A percentile compares a stretch with the other conserved stretches of the same genome.
These are phyloP conservation scores for Euplexia lucipara DNA, from an alignment of 2,888 invertebrate species.

Conservation along the genomic window DNA sequence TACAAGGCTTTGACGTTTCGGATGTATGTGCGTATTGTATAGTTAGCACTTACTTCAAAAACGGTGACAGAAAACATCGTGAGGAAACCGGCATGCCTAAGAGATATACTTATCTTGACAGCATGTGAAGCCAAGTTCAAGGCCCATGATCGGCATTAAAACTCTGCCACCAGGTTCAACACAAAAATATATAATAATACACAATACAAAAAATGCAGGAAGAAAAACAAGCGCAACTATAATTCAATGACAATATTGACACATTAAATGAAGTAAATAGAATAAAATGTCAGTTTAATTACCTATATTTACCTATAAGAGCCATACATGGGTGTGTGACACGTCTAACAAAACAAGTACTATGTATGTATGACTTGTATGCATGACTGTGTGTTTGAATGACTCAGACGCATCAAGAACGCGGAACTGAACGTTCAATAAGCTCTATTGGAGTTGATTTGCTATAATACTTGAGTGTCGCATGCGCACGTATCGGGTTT, in stretches of 20 bases:
- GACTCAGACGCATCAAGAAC: slow-evolving; percentile 64
- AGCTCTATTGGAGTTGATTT: slow-evolving; percentile 70
- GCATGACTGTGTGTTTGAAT: slow-evolving; percentile 44
- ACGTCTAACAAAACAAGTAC: slow-evolving; percentile 10
- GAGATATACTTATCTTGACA: too few relatives aligned
- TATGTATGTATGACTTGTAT: slow-evolving; percentile 28
- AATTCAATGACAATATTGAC: slow-evolving; percentile 11
- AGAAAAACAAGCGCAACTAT: background rate
- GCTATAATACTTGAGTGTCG: slow-evolving; percentile 51
- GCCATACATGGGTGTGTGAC: slow-evolving; percentile 26
- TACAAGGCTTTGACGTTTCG: too few relatives aligned
- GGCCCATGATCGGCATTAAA: too few relatives aligned
- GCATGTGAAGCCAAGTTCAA: too few relatives aligned
- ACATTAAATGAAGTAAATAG: slow-evolving; percentile 18
- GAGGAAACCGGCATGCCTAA: too few relatives aligned
- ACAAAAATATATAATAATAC: too few relatives aligned
- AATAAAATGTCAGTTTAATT: slow-evolving; percentile 27
- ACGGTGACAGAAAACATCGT: too few relatives aligned
- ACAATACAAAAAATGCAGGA: slow-evolving; percentile 17
- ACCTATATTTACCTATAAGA: slow-evolving; percentile 13
- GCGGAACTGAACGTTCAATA: slow-evolving; percentile 72
- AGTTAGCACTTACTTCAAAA: too few relatives aligned
- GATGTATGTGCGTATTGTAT: too few relatives aligned
- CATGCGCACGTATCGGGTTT: slow-evolving; percentile 24
- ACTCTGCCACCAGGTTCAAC: too few relatives aligned